These are phyloP conservation scores for Myocastor coypus DNA, from an alignment of 2,113 vertebrate genomes.

Conservation along the genomic window DNA sequence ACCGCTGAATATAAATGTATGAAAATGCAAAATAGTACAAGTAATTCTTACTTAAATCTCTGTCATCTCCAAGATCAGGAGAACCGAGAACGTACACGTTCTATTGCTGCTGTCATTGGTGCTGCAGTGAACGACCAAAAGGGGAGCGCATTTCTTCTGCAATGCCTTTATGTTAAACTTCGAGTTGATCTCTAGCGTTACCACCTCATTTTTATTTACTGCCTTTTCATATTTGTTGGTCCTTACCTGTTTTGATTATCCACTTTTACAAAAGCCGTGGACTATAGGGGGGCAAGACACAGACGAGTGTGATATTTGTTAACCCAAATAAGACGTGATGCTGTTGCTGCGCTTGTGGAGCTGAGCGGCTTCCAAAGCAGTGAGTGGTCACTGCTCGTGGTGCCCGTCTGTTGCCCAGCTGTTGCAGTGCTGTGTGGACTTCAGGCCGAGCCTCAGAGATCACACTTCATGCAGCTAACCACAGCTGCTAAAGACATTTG, in stretches of 20 bases:
- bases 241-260: background rate
- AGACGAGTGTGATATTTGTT: background rate
- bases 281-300: background rate
- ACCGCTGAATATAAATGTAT: background rate
- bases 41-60: background rate
- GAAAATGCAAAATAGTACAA: background rate
- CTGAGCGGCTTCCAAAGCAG: background rate
- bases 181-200: background rate
- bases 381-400: background rate
- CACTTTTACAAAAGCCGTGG: background rate
- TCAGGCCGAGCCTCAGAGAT: too few relatives aligned
- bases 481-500: background rate
- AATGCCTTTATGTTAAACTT: slow-evolving; percentile 11
- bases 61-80: background rate
- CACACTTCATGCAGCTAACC: background rate
- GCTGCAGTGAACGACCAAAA: background rate
- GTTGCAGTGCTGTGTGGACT: background rate
- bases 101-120: background rate
- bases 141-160: background rate
- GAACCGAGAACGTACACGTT: background rate
- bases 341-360: background rate
- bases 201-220: background rate
- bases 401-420: background rate
- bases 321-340: background rate
- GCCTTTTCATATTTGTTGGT: background rate